Evolutionary conservation across 2,797 vertebrate genomes (phyloP).

Genomic region (Coilia nasus): DNA sequence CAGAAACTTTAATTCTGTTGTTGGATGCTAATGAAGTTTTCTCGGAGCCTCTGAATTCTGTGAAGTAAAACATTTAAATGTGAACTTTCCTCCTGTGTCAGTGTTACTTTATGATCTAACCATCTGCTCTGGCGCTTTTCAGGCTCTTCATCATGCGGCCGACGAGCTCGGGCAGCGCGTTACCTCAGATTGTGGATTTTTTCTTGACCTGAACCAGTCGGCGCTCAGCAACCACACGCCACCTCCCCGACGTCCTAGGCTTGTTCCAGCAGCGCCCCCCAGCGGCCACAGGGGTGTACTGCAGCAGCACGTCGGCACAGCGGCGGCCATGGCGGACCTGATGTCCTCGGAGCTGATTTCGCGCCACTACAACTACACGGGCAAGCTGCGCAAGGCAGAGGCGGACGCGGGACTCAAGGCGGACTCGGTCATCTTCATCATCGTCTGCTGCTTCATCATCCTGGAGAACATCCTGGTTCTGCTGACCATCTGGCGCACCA

Average conservation of each 20-base stretch:
- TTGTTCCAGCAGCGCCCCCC: constrained; percentile 55
- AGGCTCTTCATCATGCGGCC: constrained; percentile 63
- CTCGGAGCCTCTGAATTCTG: neutral
- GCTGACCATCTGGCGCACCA: constrained; percentile 96
- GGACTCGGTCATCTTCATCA: constrained; percentile 92
- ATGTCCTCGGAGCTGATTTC: constrained; percentile 84
- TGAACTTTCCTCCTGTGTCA: neutral
- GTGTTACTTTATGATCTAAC: neutral
- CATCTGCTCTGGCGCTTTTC: constrained; percentile 40
- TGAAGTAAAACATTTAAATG: neutral
- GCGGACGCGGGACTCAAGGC: constrained; percentile 82
- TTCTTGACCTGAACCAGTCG: constrained; percentile 59
- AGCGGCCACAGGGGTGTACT: constrained; percentile 50
- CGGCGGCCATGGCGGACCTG: constrained; percentile 73
- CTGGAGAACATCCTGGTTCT: constrained; percentile 94
- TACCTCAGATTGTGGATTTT: constrained; percentile 52
- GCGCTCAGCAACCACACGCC: constrained; percentile 48
- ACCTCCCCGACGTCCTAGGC: constrained; percentile 20
- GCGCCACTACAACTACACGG: constrained; percentile 95
- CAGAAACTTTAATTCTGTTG: too few relatives aligned
- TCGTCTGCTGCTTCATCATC: constrained; percentile 96
- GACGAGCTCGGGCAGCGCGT: constrained; percentile 43
- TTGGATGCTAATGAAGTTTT: too few relatives aligned
- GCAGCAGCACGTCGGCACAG: constrained; percentile 27
- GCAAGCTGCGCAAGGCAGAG: constrained; percentile 83